Percentiles rank a stretch among this genome's conserved stretches.
phyloP scores from a whole-genome alignment of 2,797 vertebrate genomes.

The Loriculus beryllinus region DNA sequence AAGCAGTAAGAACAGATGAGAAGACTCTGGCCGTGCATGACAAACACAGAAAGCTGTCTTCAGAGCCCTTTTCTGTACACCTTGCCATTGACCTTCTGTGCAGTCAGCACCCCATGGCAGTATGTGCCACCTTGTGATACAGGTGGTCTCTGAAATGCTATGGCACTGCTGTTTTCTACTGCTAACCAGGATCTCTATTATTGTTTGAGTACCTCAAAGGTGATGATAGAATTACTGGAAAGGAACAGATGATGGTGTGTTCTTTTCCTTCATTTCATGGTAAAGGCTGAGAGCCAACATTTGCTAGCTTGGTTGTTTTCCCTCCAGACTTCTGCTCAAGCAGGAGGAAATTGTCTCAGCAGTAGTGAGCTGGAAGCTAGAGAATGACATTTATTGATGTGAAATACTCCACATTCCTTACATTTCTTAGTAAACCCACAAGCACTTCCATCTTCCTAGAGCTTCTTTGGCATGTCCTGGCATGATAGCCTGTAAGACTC shows the following conservation, averaged over 20 bases:
- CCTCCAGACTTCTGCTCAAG: neutral
- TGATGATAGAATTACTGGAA: neutral
- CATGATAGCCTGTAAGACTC: neutral
- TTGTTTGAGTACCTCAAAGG: neutral
- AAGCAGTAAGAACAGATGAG: neutral
- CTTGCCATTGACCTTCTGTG: neutral
- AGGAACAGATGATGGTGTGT: neutral
- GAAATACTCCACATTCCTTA: constrained; percentile 8
- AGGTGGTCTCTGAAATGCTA: neutral
- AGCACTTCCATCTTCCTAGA: constrained; percentile 21
- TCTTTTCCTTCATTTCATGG: neutral
- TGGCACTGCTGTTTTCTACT: neutral
- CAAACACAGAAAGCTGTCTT: neutral
- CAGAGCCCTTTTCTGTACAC: neutral
- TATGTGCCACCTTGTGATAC: accelerated
- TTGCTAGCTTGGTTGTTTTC: neutral
- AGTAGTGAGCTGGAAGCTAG: neutral
- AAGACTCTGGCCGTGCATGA: neutral
- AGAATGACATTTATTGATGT: neutral
- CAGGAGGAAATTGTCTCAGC: constrained; percentile 40
- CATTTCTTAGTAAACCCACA: constrained; percentile 45
- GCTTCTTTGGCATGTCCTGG: constrained; percentile 28
- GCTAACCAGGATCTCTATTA: neutral
- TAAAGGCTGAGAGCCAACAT: neutral
- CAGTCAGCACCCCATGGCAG: neutral